These are phyloP conservation scores for Syrphus vitripennis DNA, from an alignment of 2,888 invertebrate species.

Conservation along the genomic window DNA sequence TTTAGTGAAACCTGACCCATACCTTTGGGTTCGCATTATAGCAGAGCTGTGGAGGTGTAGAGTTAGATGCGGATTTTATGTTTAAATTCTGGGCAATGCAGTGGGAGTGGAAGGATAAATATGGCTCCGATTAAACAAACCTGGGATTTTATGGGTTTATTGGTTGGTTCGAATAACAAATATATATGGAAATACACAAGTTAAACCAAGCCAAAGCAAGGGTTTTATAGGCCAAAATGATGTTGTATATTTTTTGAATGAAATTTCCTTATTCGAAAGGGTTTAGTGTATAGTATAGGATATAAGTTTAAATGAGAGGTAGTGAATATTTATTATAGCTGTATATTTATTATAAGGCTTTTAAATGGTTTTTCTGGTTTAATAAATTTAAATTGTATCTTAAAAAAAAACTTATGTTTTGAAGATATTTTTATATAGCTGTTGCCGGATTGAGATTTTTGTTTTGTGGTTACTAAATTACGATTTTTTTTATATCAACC, in stretches of 20 bases:
- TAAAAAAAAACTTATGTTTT: constrained; percentile 6
- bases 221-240: constrained; percentile 55
- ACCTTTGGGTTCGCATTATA: neutral
- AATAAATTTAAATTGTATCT: constrained; percentile 4
- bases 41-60: neutral
- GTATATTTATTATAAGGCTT: constrained; percentile 13
- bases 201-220: constrained; percentile 7
- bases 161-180: constrained; percentile 60
- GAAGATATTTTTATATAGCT: neutral
- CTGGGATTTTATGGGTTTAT: constrained; percentile 64
- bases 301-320: neutral
- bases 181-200: constrained; percentile 52
- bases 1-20: constrained; percentile 31
- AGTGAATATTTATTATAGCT: constrained; percentile 18
- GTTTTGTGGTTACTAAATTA: neutral
- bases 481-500: no score
- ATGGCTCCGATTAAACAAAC: constrained; percentile 55
- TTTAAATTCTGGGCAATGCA: constrained; percentile 32
- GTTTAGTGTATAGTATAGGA: constrained; percentile 6
- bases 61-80: constrained; percentile 42
- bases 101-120: neutral
- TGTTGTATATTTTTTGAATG: constrained; percentile 56
- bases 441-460: neutral
- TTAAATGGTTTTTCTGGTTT: constrained; percentile 17
- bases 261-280: constrained; percentile 52